phyloP scores from a whole-genome alignment of 2,797 vertebrate genomes.

The Crenichthys baileyi region DNA sequence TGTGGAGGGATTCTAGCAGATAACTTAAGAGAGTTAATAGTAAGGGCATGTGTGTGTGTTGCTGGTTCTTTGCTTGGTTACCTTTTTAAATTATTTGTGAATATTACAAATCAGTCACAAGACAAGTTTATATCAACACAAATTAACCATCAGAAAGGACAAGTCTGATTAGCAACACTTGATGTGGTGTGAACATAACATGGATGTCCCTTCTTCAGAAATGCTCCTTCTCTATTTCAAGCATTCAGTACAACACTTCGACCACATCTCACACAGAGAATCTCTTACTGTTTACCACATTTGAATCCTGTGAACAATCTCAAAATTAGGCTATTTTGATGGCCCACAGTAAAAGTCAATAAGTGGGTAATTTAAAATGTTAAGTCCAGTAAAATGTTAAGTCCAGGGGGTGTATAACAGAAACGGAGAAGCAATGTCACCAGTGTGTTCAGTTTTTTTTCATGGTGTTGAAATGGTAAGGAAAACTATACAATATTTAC shows the following conservation, averaged over 20 bases:
- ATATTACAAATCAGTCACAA: neutral
- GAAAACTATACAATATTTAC: neutral
- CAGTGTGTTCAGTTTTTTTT: neutral
- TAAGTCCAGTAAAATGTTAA: neutral
- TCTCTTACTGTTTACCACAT: neutral
- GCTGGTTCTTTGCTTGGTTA: neutral
- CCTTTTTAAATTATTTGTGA: neutral
- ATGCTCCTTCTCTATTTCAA: neutral
- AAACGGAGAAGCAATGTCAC: neutral
- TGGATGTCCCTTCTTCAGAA: neutral
- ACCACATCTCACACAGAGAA: neutral
- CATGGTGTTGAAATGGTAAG: neutral
- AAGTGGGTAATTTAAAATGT: neutral
- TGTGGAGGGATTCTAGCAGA: neutral
- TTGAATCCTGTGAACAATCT: neutral
- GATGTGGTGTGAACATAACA: neutral
- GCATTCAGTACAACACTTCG: neutral
- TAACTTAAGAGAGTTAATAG: neutral
- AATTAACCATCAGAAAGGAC: neutral
- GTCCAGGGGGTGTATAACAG: neutral
- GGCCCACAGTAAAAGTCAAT: neutral
- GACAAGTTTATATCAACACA: neutral
- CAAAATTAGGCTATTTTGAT: neutral
- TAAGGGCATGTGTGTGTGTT: neutral
- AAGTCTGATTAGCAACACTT: neutral